phyloP scores from a whole-genome alignment of 1,140 invertebrate genomes.

The Berghia stephanieae region DNA sequence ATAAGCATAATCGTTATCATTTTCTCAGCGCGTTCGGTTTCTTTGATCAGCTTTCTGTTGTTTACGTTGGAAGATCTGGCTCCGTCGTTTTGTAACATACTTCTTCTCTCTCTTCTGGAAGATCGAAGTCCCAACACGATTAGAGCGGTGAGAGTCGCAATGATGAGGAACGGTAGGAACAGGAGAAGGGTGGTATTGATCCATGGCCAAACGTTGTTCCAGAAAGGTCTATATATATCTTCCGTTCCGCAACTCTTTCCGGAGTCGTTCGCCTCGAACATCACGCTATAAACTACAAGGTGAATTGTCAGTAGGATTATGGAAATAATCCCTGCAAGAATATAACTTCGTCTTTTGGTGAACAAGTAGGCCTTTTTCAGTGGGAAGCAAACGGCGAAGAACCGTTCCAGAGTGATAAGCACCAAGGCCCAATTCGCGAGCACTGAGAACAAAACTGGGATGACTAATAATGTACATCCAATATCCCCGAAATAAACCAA shows the following conservation, averaged over 20 bases:
- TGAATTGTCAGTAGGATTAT: slow-evolving; percentile 37
- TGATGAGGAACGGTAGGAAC: slow-evolving; percentile 43
- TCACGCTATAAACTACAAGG: slow-evolving; percentile 39
- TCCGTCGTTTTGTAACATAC: slow-evolving; percentile 6
- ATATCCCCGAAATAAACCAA: slow-evolving; percentile 36
- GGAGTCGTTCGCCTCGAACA: slow-evolving; percentile 26
- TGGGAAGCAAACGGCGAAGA: slow-evolving; percentile 52
- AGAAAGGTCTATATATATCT: slow-evolving; percentile 30
- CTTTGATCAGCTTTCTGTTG: slow-evolving; percentile 31
- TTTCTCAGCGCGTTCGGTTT: slow-evolving; percentile 40
- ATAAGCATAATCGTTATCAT: slow-evolving; percentile 53
- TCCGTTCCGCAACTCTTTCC: slow-evolving; percentile 31
- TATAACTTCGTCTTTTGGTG: slow-evolving; percentile 35
- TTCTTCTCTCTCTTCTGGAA: slow-evolving; percentile 34
- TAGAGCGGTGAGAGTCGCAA: slow-evolving; percentile 45
- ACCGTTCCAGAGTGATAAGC: slow-evolving; percentile 49
- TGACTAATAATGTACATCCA: slow-evolving; percentile 34
- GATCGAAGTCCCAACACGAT: slow-evolving; percentile 44
- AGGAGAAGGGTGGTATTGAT: slow-evolving; percentile 45
- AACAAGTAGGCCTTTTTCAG: slow-evolving; percentile 46
- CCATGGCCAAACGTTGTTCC: slow-evolving; percentile 44
- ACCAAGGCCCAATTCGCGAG: slow-evolving; percentile 53
- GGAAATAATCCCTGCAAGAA: slow-evolving; percentile 32
- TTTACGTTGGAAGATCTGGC: slow-evolving; percentile 10
- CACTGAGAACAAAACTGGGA: slow-evolving; percentile 19